Evolutionary conservation across 2,797 vertebrate genomes (phyloP), one percentile per base, ranked within the genome.

Genomic region (Lutjanus campechanus): DNA sequence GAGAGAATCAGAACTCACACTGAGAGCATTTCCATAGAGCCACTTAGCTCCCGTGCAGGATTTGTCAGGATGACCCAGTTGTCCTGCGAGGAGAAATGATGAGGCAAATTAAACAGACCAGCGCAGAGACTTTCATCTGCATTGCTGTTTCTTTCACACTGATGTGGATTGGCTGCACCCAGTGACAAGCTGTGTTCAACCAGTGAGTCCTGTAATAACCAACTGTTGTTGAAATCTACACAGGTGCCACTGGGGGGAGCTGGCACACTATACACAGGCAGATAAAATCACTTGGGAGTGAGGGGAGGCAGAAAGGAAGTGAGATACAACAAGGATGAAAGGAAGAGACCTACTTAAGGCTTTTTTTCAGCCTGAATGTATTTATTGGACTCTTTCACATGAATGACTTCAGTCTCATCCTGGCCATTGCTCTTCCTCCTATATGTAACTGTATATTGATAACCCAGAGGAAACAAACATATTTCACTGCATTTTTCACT

Each of bases 31-130:
- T 87, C 83, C 82, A 81, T 43, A 67, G 70, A 91, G 85, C 77
- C 85, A 71, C 73, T 86, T 76, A 77, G 85, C 77, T 88, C 74
- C 78, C 70, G 73, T 66, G 86, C 73, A 85, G 83, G 86, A 89
- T 94, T 93, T 91, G 91, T 92, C 88, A 86, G 80, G 77, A 81
- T 93, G 93, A 93, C 89, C 91, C 82, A 91, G 76, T 90, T 91
- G 85, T 90, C 73, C 83, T 53, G 70, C n/a, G 75, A 76, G 36
- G 25, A 73, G 50, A 77, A 63, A 15, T 29, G 62, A 84, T 43
- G 73, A 83, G 76, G 69, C 20, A 77, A 84, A 91, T 87, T 68
- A 82, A 85, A 82, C 56, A 55, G 81, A 76, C 60, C 59, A 20
- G 16, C 55, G 10, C 63, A 17, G 49, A 75, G 77, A 17, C 81